Evolutionary conservation across 2,113 vertebrate genomes (phyloP), one percentile per base, ranked within the genome.

Genomic region (Bagarius yarrelli): DNA sequence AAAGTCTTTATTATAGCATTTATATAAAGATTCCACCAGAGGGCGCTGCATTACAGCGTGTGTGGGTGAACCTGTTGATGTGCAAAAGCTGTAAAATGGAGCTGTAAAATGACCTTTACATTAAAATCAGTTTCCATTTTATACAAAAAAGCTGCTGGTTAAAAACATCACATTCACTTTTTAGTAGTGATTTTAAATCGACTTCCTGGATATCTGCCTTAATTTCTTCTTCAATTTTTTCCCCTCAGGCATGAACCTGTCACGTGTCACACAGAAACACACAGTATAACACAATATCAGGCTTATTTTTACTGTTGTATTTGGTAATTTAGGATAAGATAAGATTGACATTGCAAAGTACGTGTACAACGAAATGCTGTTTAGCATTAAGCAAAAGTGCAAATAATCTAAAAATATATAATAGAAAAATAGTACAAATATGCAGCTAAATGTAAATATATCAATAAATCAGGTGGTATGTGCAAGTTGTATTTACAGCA

Each of bases 11-110:
- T 16, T 15, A 55, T 47, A 14, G n/a, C 25, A 34, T 66, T 78
- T 66, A 36, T 14, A 50, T 4, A 5, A 60, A 47, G 32, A 40
- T 4, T 74, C 75, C 83, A 81, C 53, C 52, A 87, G 81, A 80
- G 50, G 81, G 81, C 81, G 36, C 79, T 83, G 67, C 23, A 23
- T 63, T 52, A 76, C 78, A 85, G 63, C n/a, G 15, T 64, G 60
- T 66, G 76, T n/a, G 50, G 32, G 59, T 52, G 75, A 63, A 52
- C 23, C n/a, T 19, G 8, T 44, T 16, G 18, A 18, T 36, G 36
- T 79, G 32, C 44, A 40, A 78, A 36, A 34, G 52, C 25, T 32
- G 30, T 56, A 25, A 64, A 34, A 55, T 71, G 32, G 2, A 64
- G n/a, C n/a, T n/a, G n/a, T n/a, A 3, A 69, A 21, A 23, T 44